Evolutionary conservation across 2,113 vertebrate species (phyloP).

Genomic region (Poicephalus meyeri): DNA sequence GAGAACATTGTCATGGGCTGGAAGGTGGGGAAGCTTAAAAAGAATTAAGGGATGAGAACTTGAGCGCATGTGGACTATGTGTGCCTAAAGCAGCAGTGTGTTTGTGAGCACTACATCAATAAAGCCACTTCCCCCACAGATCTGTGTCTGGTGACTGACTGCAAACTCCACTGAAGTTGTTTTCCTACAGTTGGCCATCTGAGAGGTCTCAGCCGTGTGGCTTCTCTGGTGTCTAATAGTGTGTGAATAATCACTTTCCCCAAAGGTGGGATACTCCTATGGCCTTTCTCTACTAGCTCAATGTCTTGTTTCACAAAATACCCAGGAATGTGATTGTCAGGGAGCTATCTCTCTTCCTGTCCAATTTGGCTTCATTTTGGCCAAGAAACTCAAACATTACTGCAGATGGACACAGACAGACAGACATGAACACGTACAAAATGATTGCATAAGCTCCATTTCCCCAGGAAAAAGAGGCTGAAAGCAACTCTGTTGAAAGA

Average conservation of each 20-base stretch:
- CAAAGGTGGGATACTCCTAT: background rate
- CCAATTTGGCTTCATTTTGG: background rate
- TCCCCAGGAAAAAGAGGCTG: constrained; percentile 52
- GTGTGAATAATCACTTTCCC: background rate
- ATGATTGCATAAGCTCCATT: constrained; percentile 28
- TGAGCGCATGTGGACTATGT: background rate
- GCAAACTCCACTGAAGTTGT: constrained; percentile 25
- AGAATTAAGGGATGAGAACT: background rate
- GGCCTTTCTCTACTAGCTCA: background rate
- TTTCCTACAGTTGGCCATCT: background rate
- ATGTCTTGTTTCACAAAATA: background rate
- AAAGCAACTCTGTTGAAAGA: constrained; percentile 25
- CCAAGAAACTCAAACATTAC: background rate
- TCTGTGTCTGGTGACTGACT: background rate
- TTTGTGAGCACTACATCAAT: background rate
- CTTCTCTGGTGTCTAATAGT: background rate
- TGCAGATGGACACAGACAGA: background rate
- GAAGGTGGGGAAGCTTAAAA: background rate
- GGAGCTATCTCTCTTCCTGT: background rate
- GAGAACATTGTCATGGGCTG: background rate
- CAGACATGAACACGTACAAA: background rate
- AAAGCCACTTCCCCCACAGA: background rate
- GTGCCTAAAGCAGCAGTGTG: background rate
- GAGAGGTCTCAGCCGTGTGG: constrained; percentile 30
- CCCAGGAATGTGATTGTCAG: rapidly evolving